phyloP scores from a whole-genome alignment of 2,113 vertebrate genomes.

The Crotalus viridis region DNA sequence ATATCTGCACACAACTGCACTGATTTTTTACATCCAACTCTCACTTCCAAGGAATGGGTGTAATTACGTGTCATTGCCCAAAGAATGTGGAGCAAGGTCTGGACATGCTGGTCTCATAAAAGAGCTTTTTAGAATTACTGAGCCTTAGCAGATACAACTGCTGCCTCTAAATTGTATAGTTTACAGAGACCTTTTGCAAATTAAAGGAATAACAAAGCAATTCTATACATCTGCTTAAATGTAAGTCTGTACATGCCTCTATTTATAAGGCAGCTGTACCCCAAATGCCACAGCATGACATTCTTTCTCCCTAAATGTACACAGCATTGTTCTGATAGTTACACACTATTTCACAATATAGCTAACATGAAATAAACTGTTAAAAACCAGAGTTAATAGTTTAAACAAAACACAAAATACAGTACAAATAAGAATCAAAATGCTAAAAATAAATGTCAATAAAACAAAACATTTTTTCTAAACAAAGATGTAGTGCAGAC shows the following conservation, averaged over 20 bases:
- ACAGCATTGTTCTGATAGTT: background rate
- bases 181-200: background rate
- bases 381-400: background rate
- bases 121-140: background rate
- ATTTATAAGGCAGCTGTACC: background rate
- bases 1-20: accelerated
- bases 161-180: background rate
- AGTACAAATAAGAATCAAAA: background rate
- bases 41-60: background rate
- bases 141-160: background rate
- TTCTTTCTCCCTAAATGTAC: background rate
- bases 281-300: background rate
- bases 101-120: background rate
- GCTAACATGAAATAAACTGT: background rate
- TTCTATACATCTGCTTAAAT: background rate
- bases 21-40: background rate
- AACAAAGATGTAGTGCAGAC: background rate
- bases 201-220: background rate
- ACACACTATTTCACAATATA: background rate
- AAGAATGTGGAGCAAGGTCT: background rate
- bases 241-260: background rate
- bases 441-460: background rate
- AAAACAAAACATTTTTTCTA: background rate
- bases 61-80: background rate
- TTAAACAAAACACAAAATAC: background rate